Base-by-base conservation (phyloP, 23 tunicate genomes). In the Clavelina lepadiformis region DNA sequence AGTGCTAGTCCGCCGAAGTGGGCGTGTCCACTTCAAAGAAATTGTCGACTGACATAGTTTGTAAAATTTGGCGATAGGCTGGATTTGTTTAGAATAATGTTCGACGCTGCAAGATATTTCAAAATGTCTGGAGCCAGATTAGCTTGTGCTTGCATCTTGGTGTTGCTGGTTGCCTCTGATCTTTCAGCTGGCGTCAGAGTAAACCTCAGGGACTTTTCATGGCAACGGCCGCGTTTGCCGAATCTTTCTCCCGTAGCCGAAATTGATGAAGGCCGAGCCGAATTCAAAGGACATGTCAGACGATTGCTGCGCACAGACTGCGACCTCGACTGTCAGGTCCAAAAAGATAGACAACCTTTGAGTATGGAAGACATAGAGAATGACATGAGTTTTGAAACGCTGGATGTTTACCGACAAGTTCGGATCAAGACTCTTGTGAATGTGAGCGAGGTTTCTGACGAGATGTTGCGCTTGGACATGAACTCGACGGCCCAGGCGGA, bases 181-280 rank as follows among this genome's bases (percentile, higher is more conserved):
- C 11, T 41, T 41, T 41, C 49, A 41, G 11, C 49, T 41, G 49
- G 13, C 15, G 49, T 41, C 13, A 41, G 15, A 41, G 41, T 68
- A 22, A 68, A 51, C 61, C 31, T 68, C 60, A 45, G 33, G 44
- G 59, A 55, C 13, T 55, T 58, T 64, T 65, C 83, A 21, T 84
- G 93, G 93, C 61, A 69, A 63, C 75, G 57, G 34, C 93, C 93
- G 61, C 41, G 34, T 51, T 82, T 84, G 31, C 93, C 93, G 1
- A 46, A 84, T 23, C 23, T 84, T 1, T 21, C 32, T 0, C 61
- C 75, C 72, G 78, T 31, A 25, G 57, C 41, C 24, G 83, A 68
- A 62, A 38, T 76, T 31, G 61, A 35, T 0, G 38, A 65, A 22
- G 71, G 82, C 35, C 73, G 62, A 38, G 96, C 86, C 0, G 58